A percentile compares a stretch with the other conserved stretches of the same genome.
These are phyloP conservation scores for Peromyscus nudipes DNA, from an alignment of 2,797 vertebrate species.

Conservation along the genomic window DNA sequence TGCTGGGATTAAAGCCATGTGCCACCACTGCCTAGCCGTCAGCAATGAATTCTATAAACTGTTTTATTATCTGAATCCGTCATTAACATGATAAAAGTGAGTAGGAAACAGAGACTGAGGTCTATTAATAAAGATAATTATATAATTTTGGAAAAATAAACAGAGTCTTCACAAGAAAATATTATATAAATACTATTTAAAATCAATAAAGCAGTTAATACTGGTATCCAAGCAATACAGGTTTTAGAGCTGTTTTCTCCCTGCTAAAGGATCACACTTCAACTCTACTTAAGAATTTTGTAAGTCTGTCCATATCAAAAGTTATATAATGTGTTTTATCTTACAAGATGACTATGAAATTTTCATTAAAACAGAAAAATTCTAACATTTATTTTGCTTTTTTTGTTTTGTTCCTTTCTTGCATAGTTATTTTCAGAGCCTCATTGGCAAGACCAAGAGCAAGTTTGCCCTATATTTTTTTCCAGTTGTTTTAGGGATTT, in stretches of 20 bases:
- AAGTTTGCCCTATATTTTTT: neutral
- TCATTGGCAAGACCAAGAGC: neutral
- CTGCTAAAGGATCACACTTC: neutral
- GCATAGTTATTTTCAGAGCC: neutral
- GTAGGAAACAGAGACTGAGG: neutral
- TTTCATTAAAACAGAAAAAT: neutral
- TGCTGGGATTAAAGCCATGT: too few species aligned
- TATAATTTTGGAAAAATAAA: neutral
- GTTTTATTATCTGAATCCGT: neutral
- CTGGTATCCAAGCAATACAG: neutral
- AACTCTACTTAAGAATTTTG: neutral
- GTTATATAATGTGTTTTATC: neutral
- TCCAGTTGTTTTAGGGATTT: neutral
- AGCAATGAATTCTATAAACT: conserved; percentile 13
- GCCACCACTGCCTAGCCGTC: too few species aligned
- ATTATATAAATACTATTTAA: neutral
- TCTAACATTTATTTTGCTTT: neutral
- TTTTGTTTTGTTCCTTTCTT: neutral
- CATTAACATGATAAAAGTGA: neutral
- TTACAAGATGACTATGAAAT: neutral
- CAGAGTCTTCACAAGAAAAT: neutral
- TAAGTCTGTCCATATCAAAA: neutral
- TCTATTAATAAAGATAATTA: neutral
- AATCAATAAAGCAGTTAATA: neutral
- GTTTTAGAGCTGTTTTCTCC: neutral